A percentile compares a stretch with the other conserved stretches of the same genome.
Conservation (phyloP, 2,797 vertebrate species). For the Paramormyrops hopkinsi region DNA sequence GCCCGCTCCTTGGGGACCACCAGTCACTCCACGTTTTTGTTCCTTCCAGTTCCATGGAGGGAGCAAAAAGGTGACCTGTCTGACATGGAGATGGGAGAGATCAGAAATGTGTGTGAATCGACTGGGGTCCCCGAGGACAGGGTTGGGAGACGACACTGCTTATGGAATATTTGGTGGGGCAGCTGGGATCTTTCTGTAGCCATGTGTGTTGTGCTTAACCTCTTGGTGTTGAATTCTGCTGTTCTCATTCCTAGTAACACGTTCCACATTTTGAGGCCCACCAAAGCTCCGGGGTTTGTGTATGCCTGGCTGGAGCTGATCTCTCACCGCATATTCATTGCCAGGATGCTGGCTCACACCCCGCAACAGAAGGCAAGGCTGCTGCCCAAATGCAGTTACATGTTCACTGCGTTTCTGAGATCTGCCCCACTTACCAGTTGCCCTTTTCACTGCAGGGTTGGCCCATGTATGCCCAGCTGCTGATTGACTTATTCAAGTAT, state of each 20-base stretch:
- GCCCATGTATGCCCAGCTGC: slow-evolving; percentile 97
- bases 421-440: neutral
- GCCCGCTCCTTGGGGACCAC: neutral
- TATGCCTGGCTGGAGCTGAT: slow-evolving; percentile 99
- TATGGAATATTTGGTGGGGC: neutral
- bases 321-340: slow-evolving; percentile 98
- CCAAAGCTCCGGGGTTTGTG: slow-evolving; percentile 97
- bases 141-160: neutral
- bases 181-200: neutral
- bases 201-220: neutral
- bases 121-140: neutral
- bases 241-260: slow-evolving; percentile 73
- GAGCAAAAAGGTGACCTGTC: neutral
- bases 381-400: neutral
- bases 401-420: neutral
- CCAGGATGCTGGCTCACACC: slow-evolving; percentile 97
- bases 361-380: slow-evolving; percentile 94
- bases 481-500: slow-evolving; percentile 98
- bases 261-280: slow-evolving; percentile 98
- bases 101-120: neutral
- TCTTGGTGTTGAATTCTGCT: neutral
- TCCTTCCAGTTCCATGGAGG: neutral
- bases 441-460: slow-evolving; percentile 71
- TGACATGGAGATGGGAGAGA: neutral
- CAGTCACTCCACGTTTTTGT: neutral